Evolutionary conservation across 2,888 invertebrate species (phyloP), one percentile per base, ranked within the genome.

Genomic region (Tupiocoris notatus): DNA sequence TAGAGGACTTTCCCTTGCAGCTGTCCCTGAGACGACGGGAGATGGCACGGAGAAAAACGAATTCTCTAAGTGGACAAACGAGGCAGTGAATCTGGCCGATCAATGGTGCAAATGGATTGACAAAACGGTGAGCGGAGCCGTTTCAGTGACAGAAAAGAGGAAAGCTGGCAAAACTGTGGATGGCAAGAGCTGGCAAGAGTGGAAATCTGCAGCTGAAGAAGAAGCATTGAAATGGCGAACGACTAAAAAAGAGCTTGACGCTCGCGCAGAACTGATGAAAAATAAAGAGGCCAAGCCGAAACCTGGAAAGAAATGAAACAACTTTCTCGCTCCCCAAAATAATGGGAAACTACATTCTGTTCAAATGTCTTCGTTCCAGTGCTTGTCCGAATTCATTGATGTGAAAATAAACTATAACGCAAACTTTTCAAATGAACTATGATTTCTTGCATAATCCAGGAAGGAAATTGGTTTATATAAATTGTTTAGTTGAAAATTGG

Each of bases 181-280:
- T 20, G 39, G 20, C 25, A 16, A 20, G 16, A 16, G 23, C 2
- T 66, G 66, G 75, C 0, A 22, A 24, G 59, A 77, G 16, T 78
- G 67, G 61, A 77, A 61, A 39, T 25, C 24, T 1, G 25, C 67
- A 9, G 24, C 75, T 1, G 66, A 68, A 56, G 24, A 1, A 18
- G 57, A 71, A 18, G 78, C 76, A 23, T 20, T 76, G 22, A 77
- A 78, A 59, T 77, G 73, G 66, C 68, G 63, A 17, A 58, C 73
- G 25, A 77, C 71, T n/a, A 78, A 78, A 39, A 75, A 77, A 65
- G 56, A 70, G 54, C 25, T 78, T 3, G 61, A 75, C 20, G 59
- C 54, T 20, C 66, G 65, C 23, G 77, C 75, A 1, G 57, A 58
- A 17, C 23, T 75, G 25, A 77, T 77, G 67, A 39, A 54, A 7